These are phyloP conservation scores for Arctopsyche grandis DNA, from an alignment of 1,140 invertebrate genomes.

Conservation along the genomic window DNA sequence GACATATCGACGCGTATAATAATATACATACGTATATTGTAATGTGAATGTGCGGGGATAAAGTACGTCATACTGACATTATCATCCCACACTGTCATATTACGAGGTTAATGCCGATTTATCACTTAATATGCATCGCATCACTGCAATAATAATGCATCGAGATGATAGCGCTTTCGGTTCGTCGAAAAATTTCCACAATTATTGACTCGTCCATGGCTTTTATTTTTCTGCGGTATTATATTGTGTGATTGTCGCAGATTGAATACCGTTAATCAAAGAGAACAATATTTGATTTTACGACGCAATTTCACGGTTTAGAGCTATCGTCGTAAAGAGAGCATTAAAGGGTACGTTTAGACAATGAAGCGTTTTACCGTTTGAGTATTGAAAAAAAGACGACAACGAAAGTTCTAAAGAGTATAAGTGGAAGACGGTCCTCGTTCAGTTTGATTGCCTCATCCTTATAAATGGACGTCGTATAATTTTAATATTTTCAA, in stretches of 20 bases:
- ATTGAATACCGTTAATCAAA: neutral
- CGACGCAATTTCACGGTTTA: constrained; percentile 5
- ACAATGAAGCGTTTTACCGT: neutral
- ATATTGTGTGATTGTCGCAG: neutral
- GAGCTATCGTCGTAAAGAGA: constrained; percentile 7
- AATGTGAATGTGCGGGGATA: too few relatives aligned
- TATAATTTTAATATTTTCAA: constrained; percentile 2
- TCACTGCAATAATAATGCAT: neutral
- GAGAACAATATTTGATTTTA: constrained; percentile 8
- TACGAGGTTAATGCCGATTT: neutral
- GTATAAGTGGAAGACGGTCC: neutral
- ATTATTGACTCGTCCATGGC: neutral
- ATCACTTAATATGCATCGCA: constrained; percentile 1
- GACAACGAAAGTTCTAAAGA: neutral
- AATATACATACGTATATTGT: neutral
- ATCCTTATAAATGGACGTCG: neutral
- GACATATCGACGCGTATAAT: constrained; percentile 1
- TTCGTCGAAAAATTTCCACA: too few relatives aligned
- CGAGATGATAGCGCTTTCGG: neutral
- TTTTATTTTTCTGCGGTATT: neutral
- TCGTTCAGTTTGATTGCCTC: neutral
- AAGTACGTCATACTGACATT: too few relatives aligned
- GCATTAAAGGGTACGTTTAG: constrained; percentile 8
- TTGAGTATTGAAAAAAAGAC: neutral
- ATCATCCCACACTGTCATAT: neutral